These are phyloP conservation scores for Oryzias celebensis DNA, from an alignment of 2,113 vertebrate genomes.

Conservation along the genomic window DNA sequence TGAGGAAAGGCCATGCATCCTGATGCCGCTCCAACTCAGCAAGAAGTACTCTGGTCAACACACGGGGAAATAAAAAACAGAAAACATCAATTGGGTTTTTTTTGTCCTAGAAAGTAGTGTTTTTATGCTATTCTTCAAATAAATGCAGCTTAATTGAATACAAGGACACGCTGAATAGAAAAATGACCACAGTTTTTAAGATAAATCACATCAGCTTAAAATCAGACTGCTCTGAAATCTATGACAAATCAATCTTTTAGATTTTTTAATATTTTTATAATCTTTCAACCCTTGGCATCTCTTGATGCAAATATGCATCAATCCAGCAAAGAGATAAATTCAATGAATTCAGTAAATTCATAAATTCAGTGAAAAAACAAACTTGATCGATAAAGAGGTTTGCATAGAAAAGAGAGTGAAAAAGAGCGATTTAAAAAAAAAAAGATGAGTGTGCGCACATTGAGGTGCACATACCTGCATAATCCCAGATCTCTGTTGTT, in stretches of 20 bases:
- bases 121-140: background rate
- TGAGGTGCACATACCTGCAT: slow-evolving; percentile 82
- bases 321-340: too few relatives aligned
- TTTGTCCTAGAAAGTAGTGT: background rate
- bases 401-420: background rate
- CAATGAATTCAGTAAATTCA: too few relatives aligned
- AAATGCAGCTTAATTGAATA: too few relatives aligned
- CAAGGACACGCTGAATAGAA: too few relatives aligned
- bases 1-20: slow-evolving; percentile 98
- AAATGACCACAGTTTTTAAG: too few relatives aligned
- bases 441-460: slow-evolving; percentile 26
- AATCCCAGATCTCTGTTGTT: slow-evolving; percentile 90
- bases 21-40: slow-evolving; percentile 96
- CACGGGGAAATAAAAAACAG: slow-evolving; percentile 23
- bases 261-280: too few relatives aligned
- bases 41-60: slow-evolving; percentile 85
- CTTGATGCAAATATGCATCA: too few relatives aligned
- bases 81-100: background rate
- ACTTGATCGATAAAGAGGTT: background rate
- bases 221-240: too few relatives aligned
- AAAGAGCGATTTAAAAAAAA: slow-evolving; percentile 5
- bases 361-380: too few relatives aligned
- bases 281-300: too few relatives aligned
- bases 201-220: too few relatives aligned
- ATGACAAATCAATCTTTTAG: too few relatives aligned